These are phyloP conservation scores for Tenebrosternarchus preto DNA, from an alignment of 2,113 vertebrate genomes.

Conservation along the genomic window DNA sequence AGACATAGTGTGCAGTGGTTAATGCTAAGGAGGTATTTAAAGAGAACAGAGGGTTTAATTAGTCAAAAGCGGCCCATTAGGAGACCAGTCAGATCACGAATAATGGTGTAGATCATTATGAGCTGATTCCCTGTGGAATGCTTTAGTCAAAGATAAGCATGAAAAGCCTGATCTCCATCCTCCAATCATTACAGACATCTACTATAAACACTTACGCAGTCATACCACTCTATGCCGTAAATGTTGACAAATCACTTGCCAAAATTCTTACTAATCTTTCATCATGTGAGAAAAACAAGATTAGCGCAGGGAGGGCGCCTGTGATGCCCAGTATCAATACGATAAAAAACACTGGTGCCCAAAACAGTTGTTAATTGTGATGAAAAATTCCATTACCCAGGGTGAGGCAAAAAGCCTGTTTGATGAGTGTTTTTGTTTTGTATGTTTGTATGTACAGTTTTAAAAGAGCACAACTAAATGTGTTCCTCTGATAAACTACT, in stretches of 20 bases:
- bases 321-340: constrained; percentile 7
- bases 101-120: constrained; percentile 19
- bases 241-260: not conserved
- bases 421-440: not conserved
- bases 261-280: constrained; percentile 32
- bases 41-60: constrained; percentile 12
- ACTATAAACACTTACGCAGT: constrained; percentile 1
- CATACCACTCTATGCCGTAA: not conserved
- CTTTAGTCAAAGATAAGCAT: not conserved
- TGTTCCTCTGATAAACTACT: no score
- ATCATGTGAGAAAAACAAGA: constrained; percentile 8
- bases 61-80: not conserved
- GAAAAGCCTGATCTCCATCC: not conserved
- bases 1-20: not conserved
- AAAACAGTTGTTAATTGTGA: constrained; percentile 29
- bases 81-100: constrained; percentile 34
- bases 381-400: not conserved
- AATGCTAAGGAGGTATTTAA: constrained; percentile 6
- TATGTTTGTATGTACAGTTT: not conserved
- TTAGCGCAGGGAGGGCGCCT: constrained; percentile 7
- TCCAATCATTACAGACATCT: not conserved
- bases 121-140: not conserved
- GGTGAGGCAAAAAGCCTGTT: not conserved
- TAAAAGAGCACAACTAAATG: not conserved
- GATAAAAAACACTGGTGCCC: constrained; percentile 27